These are phyloP conservation scores for Trididemnum nubilum DNA, from an alignment of 23 tunicate species.

Conservation along the genomic window DNA sequence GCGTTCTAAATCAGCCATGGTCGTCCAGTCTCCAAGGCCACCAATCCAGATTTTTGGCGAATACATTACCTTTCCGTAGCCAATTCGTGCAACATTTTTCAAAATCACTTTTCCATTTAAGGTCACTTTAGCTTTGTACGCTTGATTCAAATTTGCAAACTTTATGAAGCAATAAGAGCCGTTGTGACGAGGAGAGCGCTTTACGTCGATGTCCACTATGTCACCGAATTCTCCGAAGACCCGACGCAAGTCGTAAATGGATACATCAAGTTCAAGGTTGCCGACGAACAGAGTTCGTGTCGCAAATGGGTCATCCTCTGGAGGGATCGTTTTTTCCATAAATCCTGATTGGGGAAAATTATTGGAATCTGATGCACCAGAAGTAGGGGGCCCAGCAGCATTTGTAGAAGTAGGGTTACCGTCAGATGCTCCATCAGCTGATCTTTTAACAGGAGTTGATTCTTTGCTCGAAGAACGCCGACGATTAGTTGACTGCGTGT, in stretches of 20 bases:
- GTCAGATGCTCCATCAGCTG: neutral
- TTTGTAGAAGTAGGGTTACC: slow-evolving; percentile 3
- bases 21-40: slow-evolving; percentile 94
- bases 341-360: slow-evolving; percentile 46
- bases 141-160: slow-evolving; percentile 89
- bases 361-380: slow-evolving; percentile 28
- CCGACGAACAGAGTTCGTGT: slow-evolving; percentile 95
- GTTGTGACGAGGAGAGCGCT: slow-evolving; percentile 61
- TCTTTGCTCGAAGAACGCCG: slow-evolving; percentile 34
- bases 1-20: slow-evolving; percentile 59
- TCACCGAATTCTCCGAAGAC: slow-evolving; percentile 64
- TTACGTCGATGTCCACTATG: slow-evolving; percentile 82
- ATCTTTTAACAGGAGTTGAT: slow-evolving; percentile 19
- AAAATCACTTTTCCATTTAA: slow-evolving; percentile 83
- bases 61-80: slow-evolving; percentile 90
- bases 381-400: neutral
- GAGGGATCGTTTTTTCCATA: slow-evolving; percentile 81
- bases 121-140: slow-evolving; percentile 90
- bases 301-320: slow-evolving; percentile 97
- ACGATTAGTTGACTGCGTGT: slow-evolving; percentile 4
- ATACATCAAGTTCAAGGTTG: slow-evolving; percentile 75
- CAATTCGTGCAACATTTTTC: slow-evolving; percentile 75
- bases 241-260: slow-evolving; percentile 49
- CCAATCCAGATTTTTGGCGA: slow-evolving; percentile 95
- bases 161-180: slow-evolving; percentile 83